A percentile compares a stretch with the other conserved stretches of the same genome.
Conservation (phyloP, 92 coral and sea anemone species). For the Montipora capitata region DNA sequence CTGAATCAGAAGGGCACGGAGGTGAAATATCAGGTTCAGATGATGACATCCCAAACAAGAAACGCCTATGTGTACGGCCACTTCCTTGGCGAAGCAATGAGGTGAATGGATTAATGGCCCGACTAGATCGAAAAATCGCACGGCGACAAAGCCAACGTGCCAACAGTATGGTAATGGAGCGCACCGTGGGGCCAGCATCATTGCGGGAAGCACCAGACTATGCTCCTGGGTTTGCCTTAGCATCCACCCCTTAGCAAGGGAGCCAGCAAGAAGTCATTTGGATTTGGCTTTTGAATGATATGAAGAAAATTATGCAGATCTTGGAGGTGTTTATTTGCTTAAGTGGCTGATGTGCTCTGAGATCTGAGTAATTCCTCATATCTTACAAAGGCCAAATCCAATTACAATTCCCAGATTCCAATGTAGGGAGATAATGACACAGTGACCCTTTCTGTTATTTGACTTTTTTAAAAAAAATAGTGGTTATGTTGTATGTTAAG, state of each 20-base stretch:
- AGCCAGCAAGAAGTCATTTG: slow-evolving; percentile 5
- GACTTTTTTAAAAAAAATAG: not conserved
- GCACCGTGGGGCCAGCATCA: slow-evolving; percentile 58
- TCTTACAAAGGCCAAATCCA: not conserved
- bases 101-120: slow-evolving; percentile 16
- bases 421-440: not conserved
- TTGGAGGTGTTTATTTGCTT: not conserved
- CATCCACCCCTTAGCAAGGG: slow-evolving; percentile 2
- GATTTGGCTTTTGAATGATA: slow-evolving; percentile 1
- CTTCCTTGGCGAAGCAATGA: slow-evolving; percentile 55
- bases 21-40: slow-evolving; percentile 36
- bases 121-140: slow-evolving; percentile 49
- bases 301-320: not conserved
- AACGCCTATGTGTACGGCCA: slow-evolving; percentile 37
- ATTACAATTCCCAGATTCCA: not conserved
- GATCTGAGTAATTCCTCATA: not conserved
- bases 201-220: slow-evolving; percentile 62
- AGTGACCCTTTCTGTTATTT: not conserved
- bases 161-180: slow-evolving; percentile 37
- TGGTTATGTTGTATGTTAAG: not conserved
- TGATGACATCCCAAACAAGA: slow-evolving; percentile 38
- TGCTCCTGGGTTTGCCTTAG: slow-evolving; percentile 50
- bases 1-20: slow-evolving; percentile 12
- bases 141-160: slow-evolving; percentile 38
- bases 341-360: not conserved